Conservation (phyloP, 2,888 invertebrate species). For the Poecilobothrus nobilitatus region DNA sequence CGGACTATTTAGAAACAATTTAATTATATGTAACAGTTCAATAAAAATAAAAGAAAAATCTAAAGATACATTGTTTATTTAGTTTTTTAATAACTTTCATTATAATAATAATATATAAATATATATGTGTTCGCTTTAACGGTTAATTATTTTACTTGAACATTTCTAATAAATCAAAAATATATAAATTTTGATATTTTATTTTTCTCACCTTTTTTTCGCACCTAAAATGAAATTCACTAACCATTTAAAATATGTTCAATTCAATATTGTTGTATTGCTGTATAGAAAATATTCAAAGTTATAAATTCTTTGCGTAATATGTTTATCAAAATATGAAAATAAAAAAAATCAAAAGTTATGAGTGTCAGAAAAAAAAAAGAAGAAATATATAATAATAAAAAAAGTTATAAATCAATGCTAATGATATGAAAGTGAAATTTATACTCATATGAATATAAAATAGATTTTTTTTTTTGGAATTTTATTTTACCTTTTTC, state of each 20-base stretch:
- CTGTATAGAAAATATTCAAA: neutral
- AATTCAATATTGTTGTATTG: neutral
- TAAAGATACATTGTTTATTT: too few relatives aligned
- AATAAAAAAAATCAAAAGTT: neutral
- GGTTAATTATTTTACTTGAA: too few relatives aligned
- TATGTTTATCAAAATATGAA: neutral
- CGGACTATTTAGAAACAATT: too few relatives aligned
- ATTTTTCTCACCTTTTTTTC: neutral
- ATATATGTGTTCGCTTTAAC: too few relatives aligned
- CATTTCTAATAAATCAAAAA: too few relatives aligned
- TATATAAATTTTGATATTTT: neutral
- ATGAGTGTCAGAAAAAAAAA: neutral
- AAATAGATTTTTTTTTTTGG: neutral
- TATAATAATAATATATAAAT: too few relatives aligned
- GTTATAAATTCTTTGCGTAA: neutral
- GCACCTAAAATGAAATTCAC: neutral
- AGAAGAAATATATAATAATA: neutral
- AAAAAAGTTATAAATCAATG: slow-evolving; percentile 6
- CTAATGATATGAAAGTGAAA: slow-evolving; percentile 6
- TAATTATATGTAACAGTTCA: too few relatives aligned
- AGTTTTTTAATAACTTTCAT: too few relatives aligned
- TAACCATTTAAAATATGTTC: neutral
- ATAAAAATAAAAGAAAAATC: too few relatives aligned
- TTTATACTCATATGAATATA: slow-evolving; percentile 6
- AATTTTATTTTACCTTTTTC: neutral